Evolutionary conservation across 2,888 invertebrate species (phyloP).

Genomic region (Electrophaes corylata): DNA sequence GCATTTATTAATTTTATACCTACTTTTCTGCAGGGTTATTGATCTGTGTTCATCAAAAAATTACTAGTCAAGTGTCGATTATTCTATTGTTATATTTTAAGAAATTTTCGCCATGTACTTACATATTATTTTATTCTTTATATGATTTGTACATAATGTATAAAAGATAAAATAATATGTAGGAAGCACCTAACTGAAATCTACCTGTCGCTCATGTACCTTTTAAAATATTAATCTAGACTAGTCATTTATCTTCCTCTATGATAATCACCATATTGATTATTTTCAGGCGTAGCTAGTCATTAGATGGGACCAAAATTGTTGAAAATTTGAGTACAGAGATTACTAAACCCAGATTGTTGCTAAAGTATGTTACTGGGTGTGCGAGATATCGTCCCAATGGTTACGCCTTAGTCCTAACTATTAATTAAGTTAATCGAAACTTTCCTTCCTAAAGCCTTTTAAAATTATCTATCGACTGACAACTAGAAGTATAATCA

Average conservation of each 20-base stretch:
- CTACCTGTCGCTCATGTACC: constrained; percentile 5
- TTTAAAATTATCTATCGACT: constrained; percentile 75
- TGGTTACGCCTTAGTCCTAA: constrained; percentile 73
- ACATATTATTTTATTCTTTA: not conserved
- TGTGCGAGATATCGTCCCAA: constrained; percentile 66
- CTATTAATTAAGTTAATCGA: constrained; percentile 53
- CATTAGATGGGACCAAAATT: constrained; percentile 73
- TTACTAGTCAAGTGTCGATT: constrained; percentile 52
- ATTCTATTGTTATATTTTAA: constrained; percentile 26
- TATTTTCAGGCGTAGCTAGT: constrained; percentile 74
- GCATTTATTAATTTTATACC: constrained; percentile 43
- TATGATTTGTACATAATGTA: too few relatives aligned
- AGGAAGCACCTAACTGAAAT: constrained; percentile 1
- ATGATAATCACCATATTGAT: constrained; percentile 41
- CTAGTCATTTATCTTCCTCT: constrained; percentile 28
- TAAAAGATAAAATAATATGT: too few relatives aligned
- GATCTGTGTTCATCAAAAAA: constrained; percentile 60
- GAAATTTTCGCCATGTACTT: constrained; percentile 1
- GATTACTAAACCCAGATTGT: constrained; percentile 51
- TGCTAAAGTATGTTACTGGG: constrained; percentile 51
- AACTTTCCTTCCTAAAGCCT: constrained; percentile 74
- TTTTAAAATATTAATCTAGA: constrained; percentile 13
- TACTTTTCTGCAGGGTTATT: constrained; percentile 59
- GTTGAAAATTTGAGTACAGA: constrained; percentile 46
- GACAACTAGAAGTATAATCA: constrained; percentile 76